Percentiles rank a stretch among this genome's conserved stretches.
Evolutionary conservation across 2,888 invertebrate genomes (phyloP).

Genomic region (Electrophaes corylata): DNA sequence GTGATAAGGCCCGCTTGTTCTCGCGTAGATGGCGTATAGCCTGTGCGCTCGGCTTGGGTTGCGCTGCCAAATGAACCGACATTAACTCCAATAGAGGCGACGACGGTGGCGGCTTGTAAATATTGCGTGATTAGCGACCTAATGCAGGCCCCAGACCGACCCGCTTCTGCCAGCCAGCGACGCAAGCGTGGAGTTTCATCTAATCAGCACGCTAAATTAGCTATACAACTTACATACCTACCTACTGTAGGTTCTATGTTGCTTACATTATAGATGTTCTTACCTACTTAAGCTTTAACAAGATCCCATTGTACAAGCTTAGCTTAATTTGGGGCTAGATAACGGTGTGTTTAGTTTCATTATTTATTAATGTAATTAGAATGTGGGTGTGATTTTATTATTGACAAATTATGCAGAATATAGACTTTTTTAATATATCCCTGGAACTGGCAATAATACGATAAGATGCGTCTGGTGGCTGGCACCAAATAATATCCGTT

Average conservation of each 20-base stretch:
- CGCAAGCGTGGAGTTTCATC: neutral
- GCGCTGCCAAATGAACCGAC: slow-evolving; percentile 56
- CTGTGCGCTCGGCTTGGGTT: slow-evolving; percentile 14
- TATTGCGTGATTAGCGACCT: slow-evolving; percentile 36
- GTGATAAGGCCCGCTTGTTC: neutral
- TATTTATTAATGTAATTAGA: too few relatives aligned
- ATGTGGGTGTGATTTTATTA: too few relatives aligned
- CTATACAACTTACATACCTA: neutral
- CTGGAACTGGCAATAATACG: too few relatives aligned
- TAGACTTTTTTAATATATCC: too few relatives aligned
- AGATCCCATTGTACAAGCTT: too few relatives aligned
- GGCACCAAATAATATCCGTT: too few relatives aligned
- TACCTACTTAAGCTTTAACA: too few relatives aligned
- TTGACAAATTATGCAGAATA: too few relatives aligned
- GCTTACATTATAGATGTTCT: too few relatives aligned
- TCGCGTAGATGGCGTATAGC: neutral
- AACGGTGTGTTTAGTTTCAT: too few relatives aligned
- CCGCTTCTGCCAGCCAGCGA: neutral
- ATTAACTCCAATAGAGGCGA: slow-evolving; percentile 49
- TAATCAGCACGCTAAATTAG: neutral
- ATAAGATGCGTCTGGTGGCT: too few relatives aligned
- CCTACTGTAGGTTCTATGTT: neutral
- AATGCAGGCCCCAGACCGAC: slow-evolving; percentile 7
- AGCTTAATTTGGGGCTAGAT: too few relatives aligned
- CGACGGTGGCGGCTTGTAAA: slow-evolving; percentile 21